Percentiles rank a stretch among this genome's conserved stretches.
phyloP scores from a whole-genome alignment of 1,140 invertebrate species.

The Monomorium pharaonis region DNA sequence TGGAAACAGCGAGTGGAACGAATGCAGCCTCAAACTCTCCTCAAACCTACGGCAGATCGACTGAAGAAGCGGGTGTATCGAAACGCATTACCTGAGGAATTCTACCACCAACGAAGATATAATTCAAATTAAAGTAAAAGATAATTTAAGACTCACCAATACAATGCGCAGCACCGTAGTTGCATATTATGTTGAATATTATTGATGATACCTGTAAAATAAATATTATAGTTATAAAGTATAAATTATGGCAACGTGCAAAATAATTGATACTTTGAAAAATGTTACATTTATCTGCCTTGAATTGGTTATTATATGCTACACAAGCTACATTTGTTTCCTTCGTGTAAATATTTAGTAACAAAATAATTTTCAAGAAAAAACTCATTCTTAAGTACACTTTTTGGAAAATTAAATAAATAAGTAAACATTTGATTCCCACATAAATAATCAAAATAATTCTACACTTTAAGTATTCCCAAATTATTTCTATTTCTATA shows the following conservation, averaged over 20 bases:
- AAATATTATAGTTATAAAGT: background rate
- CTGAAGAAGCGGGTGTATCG: constrained; percentile 27
- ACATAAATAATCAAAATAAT: background rate
- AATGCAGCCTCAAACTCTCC: constrained; percentile 25
- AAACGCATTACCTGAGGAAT: constrained; percentile 32
- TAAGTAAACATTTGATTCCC: background rate
- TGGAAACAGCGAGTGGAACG: constrained; percentile 31
- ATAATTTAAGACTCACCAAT: background rate
- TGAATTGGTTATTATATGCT: background rate
- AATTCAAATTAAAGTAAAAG: constrained; percentile 4
- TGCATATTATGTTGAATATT: background rate
- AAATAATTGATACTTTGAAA: background rate
- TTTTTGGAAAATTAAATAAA: background rate
- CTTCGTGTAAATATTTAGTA: background rate
- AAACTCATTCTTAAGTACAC: background rate
- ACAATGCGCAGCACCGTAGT: background rate
- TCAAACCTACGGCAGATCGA: constrained; percentile 15
- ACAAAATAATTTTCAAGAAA: background rate
- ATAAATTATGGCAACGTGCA: background rate
- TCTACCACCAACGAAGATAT: constrained; percentile 32
- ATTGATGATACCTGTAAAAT: background rate
- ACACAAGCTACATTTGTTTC: background rate
- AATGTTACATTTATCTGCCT: too few species aligned
- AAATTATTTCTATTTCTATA: background rate
- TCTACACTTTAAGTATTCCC: background rate